Conservation (phyloP, 1,140 invertebrate genomes). For the Drosophila bipectinata region DNA sequence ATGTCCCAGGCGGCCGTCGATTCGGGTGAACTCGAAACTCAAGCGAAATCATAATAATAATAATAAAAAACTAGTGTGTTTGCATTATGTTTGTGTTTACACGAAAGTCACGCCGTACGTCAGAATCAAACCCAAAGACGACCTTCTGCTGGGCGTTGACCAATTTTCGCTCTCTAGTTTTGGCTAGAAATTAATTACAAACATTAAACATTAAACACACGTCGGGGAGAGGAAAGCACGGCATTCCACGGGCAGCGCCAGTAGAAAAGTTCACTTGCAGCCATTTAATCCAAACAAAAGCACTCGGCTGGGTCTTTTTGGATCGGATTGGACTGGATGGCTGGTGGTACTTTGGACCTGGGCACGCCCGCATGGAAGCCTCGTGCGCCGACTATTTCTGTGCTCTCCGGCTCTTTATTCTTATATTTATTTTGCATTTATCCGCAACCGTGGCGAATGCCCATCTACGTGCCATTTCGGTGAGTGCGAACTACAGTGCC, state of each 20-base stretch:
- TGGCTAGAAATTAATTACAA: constrained; percentile 61
- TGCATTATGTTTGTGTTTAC: constrained; percentile 60
- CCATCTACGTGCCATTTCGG: constrained; percentile 56
- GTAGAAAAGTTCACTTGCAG: constrained; percentile 41
- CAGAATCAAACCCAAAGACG: constrained; percentile 3
- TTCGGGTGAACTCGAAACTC: constrained; percentile 34
- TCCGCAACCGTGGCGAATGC: constrained; percentile 19
- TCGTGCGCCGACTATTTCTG: constrained; percentile 17
- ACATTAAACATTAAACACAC: constrained; percentile 44
- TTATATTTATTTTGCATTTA: constrained; percentile 42
- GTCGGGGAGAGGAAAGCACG: constrained; percentile 25
- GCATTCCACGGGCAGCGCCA: background rate
- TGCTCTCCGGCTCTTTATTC: constrained; percentile 2
- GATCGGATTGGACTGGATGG: constrained; percentile 4
- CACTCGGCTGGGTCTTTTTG: constrained; percentile 1
- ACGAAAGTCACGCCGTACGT: constrained; percentile 54
- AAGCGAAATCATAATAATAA: constrained; percentile 40
- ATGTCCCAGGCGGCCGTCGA: constrained; percentile 14
- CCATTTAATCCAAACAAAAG: constrained; percentile 59
- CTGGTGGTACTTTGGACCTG: constrained; percentile 32
- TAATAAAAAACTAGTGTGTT: constrained; percentile 21
- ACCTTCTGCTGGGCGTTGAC: constrained; percentile 40
- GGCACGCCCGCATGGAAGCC: constrained; percentile 27
- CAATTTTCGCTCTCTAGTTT: constrained; percentile 27
- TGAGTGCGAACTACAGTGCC: constrained; percentile 4